Evolutionary conservation across 2,113 vertebrate genomes (phyloP).

Genomic region (Crotalus viridis): DNA sequence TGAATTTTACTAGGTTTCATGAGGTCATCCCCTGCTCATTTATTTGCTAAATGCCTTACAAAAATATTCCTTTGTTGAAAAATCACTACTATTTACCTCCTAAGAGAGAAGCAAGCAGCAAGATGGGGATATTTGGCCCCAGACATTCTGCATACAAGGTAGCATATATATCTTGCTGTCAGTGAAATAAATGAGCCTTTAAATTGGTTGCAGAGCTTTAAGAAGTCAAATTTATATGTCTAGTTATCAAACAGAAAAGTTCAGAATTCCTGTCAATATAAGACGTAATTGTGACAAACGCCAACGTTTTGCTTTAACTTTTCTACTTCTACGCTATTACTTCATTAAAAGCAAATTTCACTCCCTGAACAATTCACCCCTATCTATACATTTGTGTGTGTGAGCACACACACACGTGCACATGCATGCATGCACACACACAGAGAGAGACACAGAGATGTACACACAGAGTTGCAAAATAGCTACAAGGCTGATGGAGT

Average conservation of each 20-base stretch:
- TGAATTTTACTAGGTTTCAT: conserved; percentile 80
- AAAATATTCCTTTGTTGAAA: conserved; percentile 73
- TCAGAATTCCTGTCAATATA: conserved; percentile 83
- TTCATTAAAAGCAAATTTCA: conserved; percentile 56
- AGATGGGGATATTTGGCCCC: conserved; percentile 75
- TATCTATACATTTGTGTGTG: not conserved
- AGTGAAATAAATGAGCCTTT: conserved; percentile 83
- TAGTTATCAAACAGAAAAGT: conserved; percentile 86
- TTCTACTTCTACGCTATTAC: conserved; percentile 58
- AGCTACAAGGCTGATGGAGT: not conserved
- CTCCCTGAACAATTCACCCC: not conserved
- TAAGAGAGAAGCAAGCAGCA: conserved; percentile 73
- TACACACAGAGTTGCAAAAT: not conserved
- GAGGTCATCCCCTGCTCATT: conserved; percentile 79
- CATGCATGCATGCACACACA: too few species aligned
- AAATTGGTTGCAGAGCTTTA: conserved; percentile 84
- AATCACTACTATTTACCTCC: conserved; percentile 79
- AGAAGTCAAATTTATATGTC: conserved; percentile 86
- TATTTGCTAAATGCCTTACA: conserved; percentile 81
- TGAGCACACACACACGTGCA: not conserved
- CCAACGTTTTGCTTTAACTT: conserved; percentile 80
- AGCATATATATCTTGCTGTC: conserved; percentile 83
- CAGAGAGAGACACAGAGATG: not conserved
- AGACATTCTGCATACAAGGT: conserved; percentile 72
- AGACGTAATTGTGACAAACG: conserved; percentile 83